These are phyloP conservation scores for Thomomys bottae DNA, from an alignment of 2,113 vertebrate species.

Conservation along the genomic window DNA sequence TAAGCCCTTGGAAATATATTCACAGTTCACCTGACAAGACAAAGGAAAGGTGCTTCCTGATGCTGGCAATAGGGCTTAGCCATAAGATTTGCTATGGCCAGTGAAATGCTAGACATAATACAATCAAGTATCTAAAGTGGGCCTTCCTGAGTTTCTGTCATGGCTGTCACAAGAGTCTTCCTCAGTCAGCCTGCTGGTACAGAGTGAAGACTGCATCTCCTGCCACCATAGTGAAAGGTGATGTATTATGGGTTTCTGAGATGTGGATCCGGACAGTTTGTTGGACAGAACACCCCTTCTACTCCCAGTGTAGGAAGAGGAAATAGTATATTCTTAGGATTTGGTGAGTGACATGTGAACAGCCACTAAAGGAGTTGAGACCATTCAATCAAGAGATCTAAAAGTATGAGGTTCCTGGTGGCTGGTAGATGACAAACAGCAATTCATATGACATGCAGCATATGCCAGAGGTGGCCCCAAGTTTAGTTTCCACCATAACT, in stretches of 20 bases:
- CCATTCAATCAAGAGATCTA: neutral
- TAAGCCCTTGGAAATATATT: neutral
- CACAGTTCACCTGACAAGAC: neutral
- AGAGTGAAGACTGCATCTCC: neutral
- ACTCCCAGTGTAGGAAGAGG: neutral
- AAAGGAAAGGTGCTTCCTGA: neutral
- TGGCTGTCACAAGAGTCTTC: neutral
- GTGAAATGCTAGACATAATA: neutral
- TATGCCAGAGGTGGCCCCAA: neutral
- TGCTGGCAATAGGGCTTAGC: neutral
- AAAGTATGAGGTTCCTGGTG: neutral
- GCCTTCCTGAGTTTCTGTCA: neutral
- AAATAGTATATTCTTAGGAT: neutral
- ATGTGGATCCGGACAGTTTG: neutral
- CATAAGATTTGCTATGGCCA: neutral
- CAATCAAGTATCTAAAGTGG: neutral
- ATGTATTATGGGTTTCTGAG: neutral
- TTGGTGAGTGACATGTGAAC: neutral
- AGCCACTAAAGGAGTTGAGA: neutral
- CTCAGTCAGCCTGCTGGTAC: neutral
- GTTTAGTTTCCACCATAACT: neutral
- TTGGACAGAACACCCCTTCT: neutral
- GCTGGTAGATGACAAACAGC: neutral
- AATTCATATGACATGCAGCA: neutral
- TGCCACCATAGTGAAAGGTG: neutral